phyloP scores from a whole-genome alignment of 1,140 invertebrate species.

The Pseudomyrmex pallidus region DNA sequence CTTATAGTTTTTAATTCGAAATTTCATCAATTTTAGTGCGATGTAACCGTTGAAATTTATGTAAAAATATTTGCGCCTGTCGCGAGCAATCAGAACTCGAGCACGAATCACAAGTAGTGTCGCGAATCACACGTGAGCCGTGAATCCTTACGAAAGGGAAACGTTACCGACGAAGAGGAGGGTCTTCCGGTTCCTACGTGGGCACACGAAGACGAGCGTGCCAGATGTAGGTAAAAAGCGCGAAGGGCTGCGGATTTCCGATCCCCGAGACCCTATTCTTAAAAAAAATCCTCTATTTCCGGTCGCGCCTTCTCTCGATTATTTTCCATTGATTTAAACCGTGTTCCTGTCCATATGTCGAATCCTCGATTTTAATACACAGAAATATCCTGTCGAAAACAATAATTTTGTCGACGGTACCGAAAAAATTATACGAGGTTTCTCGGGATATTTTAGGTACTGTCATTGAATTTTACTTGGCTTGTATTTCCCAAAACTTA shows the following conservation, averaged over 20 bases:
- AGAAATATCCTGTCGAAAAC: too few species aligned
- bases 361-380: background rate
- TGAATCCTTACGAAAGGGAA: constrained; percentile 58
- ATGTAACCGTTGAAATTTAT: background rate
- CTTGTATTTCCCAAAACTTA: too few species aligned
- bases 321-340: background rate
- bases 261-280: constrained; percentile 59
- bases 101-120: constrained; percentile 50
- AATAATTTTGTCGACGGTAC: too few species aligned
- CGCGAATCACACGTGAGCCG: constrained; percentile 37
- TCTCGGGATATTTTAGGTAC: too few species aligned
- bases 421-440: too few species aligned
- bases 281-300: constrained; percentile 47
- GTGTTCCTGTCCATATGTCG: background rate
- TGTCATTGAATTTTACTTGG: too few species aligned
- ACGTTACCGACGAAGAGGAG: constrained; percentile 33
- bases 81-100: constrained; percentile 4
- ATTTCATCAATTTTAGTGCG: background rate
- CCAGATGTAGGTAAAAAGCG: constrained; percentile 67
- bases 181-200: constrained; percentile 63
- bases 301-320: constrained; percentile 24
- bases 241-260: constrained; percentile 71
- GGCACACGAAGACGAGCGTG: constrained; percentile 51
- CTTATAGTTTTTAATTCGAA: too few species aligned
- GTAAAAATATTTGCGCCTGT: background rate